These are phyloP conservation scores for Diaphora mendica DNA, from an alignment of 2,888 invertebrate species.

Conservation along the genomic window DNA sequence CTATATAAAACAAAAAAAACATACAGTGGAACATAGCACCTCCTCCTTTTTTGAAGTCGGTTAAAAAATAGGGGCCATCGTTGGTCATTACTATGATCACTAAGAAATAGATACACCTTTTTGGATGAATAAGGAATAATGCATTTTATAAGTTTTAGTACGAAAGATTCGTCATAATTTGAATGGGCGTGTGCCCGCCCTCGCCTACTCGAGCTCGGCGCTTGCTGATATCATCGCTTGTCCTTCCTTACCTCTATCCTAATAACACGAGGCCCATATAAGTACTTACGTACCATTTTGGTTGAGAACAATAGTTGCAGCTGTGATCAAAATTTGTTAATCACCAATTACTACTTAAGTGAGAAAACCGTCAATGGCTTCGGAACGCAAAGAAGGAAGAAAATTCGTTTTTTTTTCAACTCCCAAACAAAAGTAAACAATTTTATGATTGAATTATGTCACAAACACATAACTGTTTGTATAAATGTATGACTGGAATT, in stretches of 20 bases:
- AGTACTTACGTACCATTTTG: slow-evolving; percentile 3
- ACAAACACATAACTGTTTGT: too few relatives aligned
- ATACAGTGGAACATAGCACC: too few relatives aligned
- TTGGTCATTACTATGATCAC: not conserved
- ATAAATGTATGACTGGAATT: too few relatives aligned
- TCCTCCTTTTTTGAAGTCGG: too few relatives aligned
- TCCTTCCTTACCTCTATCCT: slow-evolving; percentile 41
- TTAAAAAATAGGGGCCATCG: not conserved
- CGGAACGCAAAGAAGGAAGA: too few relatives aligned
- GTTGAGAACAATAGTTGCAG: slow-evolving; percentile 21
- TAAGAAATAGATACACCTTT: slow-evolving; percentile 18
- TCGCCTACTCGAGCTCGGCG: slow-evolving; percentile 48
- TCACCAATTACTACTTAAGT: not conserved
- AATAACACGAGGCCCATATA: slow-evolving; percentile 21
- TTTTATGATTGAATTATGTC: too few relatives aligned
- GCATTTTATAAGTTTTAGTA: slow-evolving; percentile 35
- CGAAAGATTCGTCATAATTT: slow-evolving; percentile 44
- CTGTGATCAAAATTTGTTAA: not conserved
- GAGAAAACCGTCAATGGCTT: not conserved
- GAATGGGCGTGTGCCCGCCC: slow-evolving; percentile 41
- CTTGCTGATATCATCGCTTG: slow-evolving; percentile 52
- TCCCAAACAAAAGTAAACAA: not conserved
- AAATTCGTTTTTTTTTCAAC: not conserved
- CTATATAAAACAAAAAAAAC: too few relatives aligned
- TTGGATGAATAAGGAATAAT: slow-evolving; percentile 17